Evolutionary conservation across 2,113 vertebrate species (phyloP).

Genomic region (Alces alces): DNA sequence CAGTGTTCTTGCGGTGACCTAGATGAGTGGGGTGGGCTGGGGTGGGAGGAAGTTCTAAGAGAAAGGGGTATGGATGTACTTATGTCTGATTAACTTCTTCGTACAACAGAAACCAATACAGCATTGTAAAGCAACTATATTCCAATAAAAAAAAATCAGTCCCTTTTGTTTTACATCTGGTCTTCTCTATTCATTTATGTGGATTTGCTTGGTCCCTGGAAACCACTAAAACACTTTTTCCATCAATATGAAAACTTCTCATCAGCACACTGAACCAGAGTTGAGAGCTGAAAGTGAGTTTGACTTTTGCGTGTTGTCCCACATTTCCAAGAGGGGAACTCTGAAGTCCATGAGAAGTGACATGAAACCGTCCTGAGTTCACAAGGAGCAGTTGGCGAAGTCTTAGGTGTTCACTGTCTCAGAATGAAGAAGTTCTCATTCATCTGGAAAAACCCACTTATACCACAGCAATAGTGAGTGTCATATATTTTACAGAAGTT

Average conservation of each 20-base stretch:
- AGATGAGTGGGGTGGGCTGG: background rate
- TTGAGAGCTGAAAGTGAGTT: background rate
- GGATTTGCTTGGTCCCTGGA: background rate
- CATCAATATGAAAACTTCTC: background rate
- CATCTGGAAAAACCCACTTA: background rate
- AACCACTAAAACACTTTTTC: background rate
- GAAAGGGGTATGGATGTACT: background rate
- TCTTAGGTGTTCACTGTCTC: background rate
- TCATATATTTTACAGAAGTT: background rate
- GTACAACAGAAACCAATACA: background rate
- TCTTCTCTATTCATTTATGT: background rate
- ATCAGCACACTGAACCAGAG: background rate
- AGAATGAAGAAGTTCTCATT: background rate
- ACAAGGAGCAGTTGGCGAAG: no score
- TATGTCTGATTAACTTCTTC: background rate
- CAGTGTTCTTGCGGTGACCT: background rate
- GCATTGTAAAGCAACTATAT: background rate
- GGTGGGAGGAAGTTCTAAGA: background rate
- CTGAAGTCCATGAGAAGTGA: background rate
- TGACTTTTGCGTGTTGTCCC: fast-evolving
- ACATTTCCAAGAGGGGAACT: background rate
- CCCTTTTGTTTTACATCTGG: background rate
- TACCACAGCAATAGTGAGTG: background rate
- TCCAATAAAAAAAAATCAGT: background rate
- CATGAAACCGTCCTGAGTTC: no score